Evolutionary conservation across 2,113 vertebrate genomes (phyloP).

Genomic region (Mus spicilegus): DNA sequence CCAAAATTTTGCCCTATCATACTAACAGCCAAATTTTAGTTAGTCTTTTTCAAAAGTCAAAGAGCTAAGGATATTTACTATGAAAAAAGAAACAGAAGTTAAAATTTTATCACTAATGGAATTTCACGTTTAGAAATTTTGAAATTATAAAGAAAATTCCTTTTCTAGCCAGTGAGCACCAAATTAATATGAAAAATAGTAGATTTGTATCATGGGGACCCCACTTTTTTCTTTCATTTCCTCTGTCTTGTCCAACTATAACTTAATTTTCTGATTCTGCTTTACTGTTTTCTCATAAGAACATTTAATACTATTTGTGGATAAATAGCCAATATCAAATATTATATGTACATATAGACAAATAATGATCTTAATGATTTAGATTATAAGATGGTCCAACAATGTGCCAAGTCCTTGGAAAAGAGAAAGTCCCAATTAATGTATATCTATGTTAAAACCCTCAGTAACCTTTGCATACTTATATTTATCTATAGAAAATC

Average conservation of each 20-base stretch:
- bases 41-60: not conserved
- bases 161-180: not conserved
- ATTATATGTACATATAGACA: not conserved
- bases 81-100: not conserved
- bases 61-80: not conserved
- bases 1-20: not conserved
- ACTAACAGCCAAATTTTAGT: not conserved
- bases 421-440: constrained; percentile 34
- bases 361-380: not conserved
- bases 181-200: not conserved
- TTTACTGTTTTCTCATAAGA: not conserved
- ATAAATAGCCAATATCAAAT: not conserved
- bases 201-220: not conserved
- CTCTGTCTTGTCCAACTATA: not conserved
- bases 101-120: not conserved
- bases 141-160: not conserved
- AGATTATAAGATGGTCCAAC: not conserved
- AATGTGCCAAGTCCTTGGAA: not conserved
- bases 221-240: not conserved
- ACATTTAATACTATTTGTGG: not conserved
- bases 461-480: constrained; percentile 58
- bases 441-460: constrained; percentile 43
- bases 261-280: not conserved
- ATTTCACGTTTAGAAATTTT: not conserved
- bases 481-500: constrained; percentile 52